Conservation (phyloP, 1,140 invertebrate genomes). For the Papilio dardanus region DNA sequence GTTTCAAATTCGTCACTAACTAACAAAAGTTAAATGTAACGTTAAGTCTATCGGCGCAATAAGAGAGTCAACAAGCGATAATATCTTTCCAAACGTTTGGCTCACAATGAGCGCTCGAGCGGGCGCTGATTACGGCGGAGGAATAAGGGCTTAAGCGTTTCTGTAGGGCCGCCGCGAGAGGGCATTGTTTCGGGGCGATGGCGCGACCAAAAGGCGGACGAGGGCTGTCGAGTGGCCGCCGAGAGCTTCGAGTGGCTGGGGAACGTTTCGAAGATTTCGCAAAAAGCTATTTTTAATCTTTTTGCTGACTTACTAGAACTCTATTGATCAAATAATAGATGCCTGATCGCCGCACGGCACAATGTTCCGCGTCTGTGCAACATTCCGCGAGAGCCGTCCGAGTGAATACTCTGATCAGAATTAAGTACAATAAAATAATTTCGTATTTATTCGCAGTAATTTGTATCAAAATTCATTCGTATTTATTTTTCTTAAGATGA, state of each 20-base stretch:
- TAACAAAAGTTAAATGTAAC: not conserved
- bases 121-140: constrained; percentile 14
- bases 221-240: constrained; percentile 55
- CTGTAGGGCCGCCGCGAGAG: constrained; percentile 40
- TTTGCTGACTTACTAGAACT: not conserved
- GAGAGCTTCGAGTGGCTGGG: constrained; percentile 39
- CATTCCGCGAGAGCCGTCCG: too few relatives aligned
- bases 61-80: constrained; percentile 23
- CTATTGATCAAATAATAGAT: not conserved
- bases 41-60: not conserved
- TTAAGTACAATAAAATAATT: not conserved
- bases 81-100: constrained; percentile 16
- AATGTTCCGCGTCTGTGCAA: too few relatives aligned
- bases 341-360: too few relatives aligned
- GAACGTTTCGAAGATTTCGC: constrained; percentile 25
- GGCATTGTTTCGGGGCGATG: constrained; percentile 57
- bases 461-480: not conserved
- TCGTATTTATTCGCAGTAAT: not conserved
- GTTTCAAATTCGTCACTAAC: not conserved
- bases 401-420: too few relatives aligned
- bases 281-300: not conserved
- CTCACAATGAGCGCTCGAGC: constrained; percentile 18
- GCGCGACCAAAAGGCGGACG: constrained; percentile 51
- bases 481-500: not conserved
- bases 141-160: constrained; percentile 33